Percentiles rank a stretch among this genome's conserved stretches.
Evolutionary conservation across 2,797 vertebrate genomes (phyloP).

Genomic region (Poeciliopsis turneri): DNA sequence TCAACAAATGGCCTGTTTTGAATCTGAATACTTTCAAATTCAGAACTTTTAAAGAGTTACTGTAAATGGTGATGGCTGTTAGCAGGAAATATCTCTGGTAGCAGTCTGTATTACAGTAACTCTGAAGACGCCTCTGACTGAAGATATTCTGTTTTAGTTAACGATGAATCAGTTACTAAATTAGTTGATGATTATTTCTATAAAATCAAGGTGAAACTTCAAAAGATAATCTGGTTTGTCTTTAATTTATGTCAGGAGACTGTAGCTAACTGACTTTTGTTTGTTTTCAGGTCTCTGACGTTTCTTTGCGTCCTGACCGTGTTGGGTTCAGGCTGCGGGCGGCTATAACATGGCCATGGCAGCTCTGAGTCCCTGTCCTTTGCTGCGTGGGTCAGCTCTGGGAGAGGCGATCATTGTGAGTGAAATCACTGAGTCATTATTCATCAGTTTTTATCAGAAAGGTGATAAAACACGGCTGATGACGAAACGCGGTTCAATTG

Average conservation of each 20-base stretch:
- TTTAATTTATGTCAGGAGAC: background rate
- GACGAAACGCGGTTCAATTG: background rate
- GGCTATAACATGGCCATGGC: constrained; percentile 95
- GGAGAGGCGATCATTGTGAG: constrained; percentile 90
- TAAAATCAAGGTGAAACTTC: background rate
- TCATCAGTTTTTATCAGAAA: constrained; percentile 9
- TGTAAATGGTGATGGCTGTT: no score
- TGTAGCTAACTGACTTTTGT: constrained; percentile 7
- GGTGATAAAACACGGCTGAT: constrained; percentile 39
- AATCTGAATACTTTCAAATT: no score
- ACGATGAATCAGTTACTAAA: no score
- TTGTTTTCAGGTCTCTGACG: constrained; percentile 83
- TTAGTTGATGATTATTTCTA: background rate
- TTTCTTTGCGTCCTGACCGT: constrained; percentile 77
- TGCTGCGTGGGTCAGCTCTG: constrained; percentile 81
- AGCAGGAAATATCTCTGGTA: no score
- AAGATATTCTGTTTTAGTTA: no score
- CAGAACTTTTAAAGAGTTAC: no score
- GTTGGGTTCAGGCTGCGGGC: constrained; percentile 86
- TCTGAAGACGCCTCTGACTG: no score
- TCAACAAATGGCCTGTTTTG: no score
- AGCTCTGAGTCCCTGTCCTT: constrained; percentile 91
- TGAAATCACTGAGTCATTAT: constrained; percentile 34
- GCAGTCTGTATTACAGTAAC: no score
- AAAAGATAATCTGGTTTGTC: background rate